phyloP scores from a whole-genome alignment of 1,140 invertebrate species.

The Lucilia sericata region DNA sequence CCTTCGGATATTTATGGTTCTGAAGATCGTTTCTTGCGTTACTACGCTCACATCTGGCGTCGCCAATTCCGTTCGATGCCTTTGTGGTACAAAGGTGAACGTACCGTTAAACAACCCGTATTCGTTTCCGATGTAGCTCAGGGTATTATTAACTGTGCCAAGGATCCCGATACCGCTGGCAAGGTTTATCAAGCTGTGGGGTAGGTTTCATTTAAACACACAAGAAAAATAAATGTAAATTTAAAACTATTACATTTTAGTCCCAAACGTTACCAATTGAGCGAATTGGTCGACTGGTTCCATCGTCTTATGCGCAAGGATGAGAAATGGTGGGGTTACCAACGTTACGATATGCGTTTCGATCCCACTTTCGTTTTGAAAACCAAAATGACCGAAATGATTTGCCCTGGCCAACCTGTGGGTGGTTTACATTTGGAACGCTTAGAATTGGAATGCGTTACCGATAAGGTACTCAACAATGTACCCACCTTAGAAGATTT shows the following conservation, averaged over 20 bases:
- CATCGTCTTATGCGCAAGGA: constrained; percentile 79
- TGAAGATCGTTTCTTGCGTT: constrained; percentile 86
- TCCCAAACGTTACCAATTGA: constrained; percentile 83
- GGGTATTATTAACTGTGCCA: constrained; percentile 84
- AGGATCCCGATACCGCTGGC: constrained; percentile 82
- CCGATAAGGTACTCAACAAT: constrained; percentile 75
- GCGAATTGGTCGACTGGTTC: constrained; percentile 85
- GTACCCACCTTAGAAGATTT: constrained; percentile 89
- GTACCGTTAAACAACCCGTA: constrained; percentile 93
- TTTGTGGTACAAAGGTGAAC: constrained; percentile 86
- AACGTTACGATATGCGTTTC: constrained; percentile 77
- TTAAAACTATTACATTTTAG: constrained; percentile 57
- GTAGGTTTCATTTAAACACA: neutral
- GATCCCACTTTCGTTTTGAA: constrained; percentile 78
- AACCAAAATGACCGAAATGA: constrained; percentile 73
- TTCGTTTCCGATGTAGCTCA: constrained; percentile 90
- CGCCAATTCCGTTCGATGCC: constrained; percentile 74
- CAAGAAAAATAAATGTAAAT: constrained; percentile 61
- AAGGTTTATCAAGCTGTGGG: constrained; percentile 91
- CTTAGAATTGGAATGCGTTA: constrained; percentile 85
- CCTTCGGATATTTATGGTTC: constrained; percentile 92
- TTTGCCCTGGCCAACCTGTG: constrained; percentile 75
- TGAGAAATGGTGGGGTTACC: constrained; percentile 74
- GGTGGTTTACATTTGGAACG: constrained; percentile 80
- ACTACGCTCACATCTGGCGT: constrained; percentile 73